A percentile compares a stretch with the other conserved stretches of the same genome.
Evolutionary conservation across 2,113 vertebrate genomes (phyloP).

Genomic region (Pteropus alecto): DNA sequence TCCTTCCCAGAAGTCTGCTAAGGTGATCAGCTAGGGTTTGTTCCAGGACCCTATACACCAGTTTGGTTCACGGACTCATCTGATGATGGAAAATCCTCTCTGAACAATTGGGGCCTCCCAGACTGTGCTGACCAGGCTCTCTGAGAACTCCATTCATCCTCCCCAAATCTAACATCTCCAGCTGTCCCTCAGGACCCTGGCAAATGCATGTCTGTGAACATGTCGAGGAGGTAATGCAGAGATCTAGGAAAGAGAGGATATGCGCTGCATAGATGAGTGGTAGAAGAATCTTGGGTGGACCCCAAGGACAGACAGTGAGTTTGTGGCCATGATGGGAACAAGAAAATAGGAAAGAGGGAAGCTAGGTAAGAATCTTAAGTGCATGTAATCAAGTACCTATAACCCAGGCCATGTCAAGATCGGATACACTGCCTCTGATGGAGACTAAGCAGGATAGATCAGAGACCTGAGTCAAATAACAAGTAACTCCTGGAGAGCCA

Average conservation of each 20-base stretch:
- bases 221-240: neutral
- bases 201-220: accelerated
- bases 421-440: neutral
- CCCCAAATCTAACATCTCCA: neutral
- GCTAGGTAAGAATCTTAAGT: neutral
- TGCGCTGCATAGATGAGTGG: neutral
- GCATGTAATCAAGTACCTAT: neutral
- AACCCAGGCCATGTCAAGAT: neutral
- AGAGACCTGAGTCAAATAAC: neutral
- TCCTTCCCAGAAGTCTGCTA: neutral
- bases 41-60: neutral
- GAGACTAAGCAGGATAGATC: neutral
- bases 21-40: neutral
- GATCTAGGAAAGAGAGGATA: too few species aligned
- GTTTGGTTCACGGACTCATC: neutral
- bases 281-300: neutral
- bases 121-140: neutral
- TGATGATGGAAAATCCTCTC: neutral
- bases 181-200: neutral
- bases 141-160: neutral
- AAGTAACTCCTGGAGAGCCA: neutral
- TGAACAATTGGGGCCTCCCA: neutral
- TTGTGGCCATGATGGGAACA: neutral
- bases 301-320: neutral
- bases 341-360: neutral